Percentiles rank a stretch among this genome's conserved stretches.
Conservation (phyloP, 1,140 invertebrate genomes). For the Cephus cinctus region DNA sequence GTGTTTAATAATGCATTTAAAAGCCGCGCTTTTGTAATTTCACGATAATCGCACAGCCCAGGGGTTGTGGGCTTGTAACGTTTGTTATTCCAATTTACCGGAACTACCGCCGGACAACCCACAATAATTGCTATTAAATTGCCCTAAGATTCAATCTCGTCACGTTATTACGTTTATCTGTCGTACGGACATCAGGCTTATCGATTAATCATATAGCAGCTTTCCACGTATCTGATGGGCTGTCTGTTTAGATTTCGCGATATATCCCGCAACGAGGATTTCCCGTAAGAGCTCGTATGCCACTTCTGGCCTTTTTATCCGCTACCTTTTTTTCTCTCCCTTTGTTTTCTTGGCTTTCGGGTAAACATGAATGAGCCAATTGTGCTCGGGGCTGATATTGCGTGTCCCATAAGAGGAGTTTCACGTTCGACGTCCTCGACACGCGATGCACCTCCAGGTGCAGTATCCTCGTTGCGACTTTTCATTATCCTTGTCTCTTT, state of each 20-base stretch:
- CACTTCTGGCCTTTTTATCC: neutral
- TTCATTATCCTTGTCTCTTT: neutral
- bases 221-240: conserved; percentile 20
- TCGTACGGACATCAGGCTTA: neutral
- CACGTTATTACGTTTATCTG: neutral
- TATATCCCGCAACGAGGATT: too few relatives aligned
- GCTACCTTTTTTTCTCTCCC: too few relatives aligned
- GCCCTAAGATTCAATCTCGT: conserved; percentile 29
- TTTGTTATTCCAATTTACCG: conserved; percentile 39
- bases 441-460: neutral
- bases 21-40: too few relatives aligned
- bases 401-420: neutral
- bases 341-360: too few relatives aligned
- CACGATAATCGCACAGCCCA: too few relatives aligned
- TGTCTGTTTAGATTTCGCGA: conserved; percentile 26
- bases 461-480: neutral
- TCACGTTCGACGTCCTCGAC: neutral
- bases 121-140: conserved; percentile 38
- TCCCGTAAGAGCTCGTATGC: too few relatives aligned
- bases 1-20: too few relatives aligned
- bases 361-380: neutral
- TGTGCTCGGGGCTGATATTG: neutral
- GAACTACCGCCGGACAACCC: conserved; percentile 19
- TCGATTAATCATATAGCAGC: conserved; percentile 25
- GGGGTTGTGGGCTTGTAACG: too few relatives aligned